Base-by-base conservation (phyloP, 2,797 vertebrate species). In the Chromobotia macracanthus region DNA sequence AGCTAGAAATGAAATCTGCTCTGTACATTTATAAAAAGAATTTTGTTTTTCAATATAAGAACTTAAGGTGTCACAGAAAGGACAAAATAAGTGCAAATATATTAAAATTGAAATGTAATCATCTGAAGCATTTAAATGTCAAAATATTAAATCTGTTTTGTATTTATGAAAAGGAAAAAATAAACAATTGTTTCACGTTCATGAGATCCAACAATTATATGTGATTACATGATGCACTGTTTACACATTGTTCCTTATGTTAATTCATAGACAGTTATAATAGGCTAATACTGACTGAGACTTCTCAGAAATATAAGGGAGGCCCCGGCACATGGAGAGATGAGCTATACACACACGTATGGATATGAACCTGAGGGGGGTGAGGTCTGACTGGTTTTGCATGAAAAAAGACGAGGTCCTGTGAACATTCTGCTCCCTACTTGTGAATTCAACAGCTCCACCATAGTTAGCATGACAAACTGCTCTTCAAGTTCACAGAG, bases 351-450 rank as follows among this genome's bases (percentile, higher is more conserved):
- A 88, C 86, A 88, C 86, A 90, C 87, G 71, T 85, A 83, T 88
- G 82, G 87, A 83, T 88, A 88, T 88, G 64, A 38, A 68, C n/a
- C 63, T 78, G 3, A 81, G 64, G 87, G 79, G 85, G 81, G 84
- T 81, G 81, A 41, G 64, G 88, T 74, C 89, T 75, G 83, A 80
- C 86, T 86, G 90, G 89, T 91, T 95, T 95, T 94, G 92, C 95
- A 95, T 95, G 90, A 94, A 92, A 95, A 96, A 90, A 88, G 89
- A 81, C 60, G 85, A 89, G 94, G 93, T 95, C 95, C 94, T 95
- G 95, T 93, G 94, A 96, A 95, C 93, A 91, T 90, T 92, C 92
- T 95, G 94, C 94, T 94, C 95, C 84, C 89, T 90, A 83, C 72
- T 87, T 91, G 88, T 87, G 58, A 83, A 88, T 88, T 93, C 90